Base-by-base conservation (phyloP, 1,140 invertebrate species). In the Scylla paramamosain region DNA sequence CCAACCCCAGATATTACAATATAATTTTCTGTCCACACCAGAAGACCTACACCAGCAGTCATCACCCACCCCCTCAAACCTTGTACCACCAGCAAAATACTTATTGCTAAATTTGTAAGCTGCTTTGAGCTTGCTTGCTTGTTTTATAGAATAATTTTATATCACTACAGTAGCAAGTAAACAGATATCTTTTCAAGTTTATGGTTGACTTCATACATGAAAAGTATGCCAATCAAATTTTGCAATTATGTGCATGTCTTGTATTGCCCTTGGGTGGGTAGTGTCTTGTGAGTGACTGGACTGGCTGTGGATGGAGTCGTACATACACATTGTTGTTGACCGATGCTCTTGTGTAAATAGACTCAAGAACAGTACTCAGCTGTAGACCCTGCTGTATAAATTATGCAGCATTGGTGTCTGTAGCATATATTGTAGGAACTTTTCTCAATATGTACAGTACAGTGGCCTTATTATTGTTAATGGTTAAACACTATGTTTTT, bases 381-480 rank as follows among this genome's bases (percentile, higher is more conserved):
- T 94, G 86, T 77, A 82, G 93, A 87, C 83, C 83, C 32, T 67
- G 25, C 77, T 59, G 32, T 91, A 91, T 91, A 86, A 91, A 86
- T 88, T 46, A 87, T 92, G 82, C 89, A 83, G 90, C 89, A 67
- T 31, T 67, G 90, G 48, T 77, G 32, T 92, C 84, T 92, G 91
- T 91, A 59, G 90, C 90, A 39, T 92, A 92, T 82, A 83, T 91
- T 84, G 88, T 94, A 94, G 93, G 67, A 94, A 94, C 89, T 94
- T 95, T 93, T 95, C 91, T 95, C 95, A 95, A 93, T 93, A 95
- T 95, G 94, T 95, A 95, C 95, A 95, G 95, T 89, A 95, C 95
- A 95, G 95, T 95, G 95, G 95, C 95, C 95, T 95, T 95, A 95
- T 95, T 95, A 95, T 95, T 95, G 95, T 95, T 95, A 95, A 95